phyloP scores from a whole-genome alignment of 2,888 invertebrate species.

The Dichetophora obliterata region DNA sequence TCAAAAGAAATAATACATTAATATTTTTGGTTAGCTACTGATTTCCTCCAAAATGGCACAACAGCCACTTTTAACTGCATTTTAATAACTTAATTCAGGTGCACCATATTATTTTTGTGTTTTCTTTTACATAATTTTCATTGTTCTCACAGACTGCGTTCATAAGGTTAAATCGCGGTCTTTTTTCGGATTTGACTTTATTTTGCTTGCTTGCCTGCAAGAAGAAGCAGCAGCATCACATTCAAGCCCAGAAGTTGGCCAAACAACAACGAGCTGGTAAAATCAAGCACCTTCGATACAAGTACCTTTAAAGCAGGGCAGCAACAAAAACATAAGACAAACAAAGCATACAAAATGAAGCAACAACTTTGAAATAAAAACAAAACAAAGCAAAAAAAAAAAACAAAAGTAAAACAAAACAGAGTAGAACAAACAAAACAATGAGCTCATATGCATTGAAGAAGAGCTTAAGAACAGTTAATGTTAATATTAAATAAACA shows the following conservation, averaged over 20 bases:
- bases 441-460: not conserved
- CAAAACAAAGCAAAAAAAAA: not conserved
- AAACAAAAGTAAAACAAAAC: not conserved
- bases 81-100: slow-evolving; percentile 34
- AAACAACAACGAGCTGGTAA: slow-evolving; percentile 3
- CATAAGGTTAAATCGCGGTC: slow-evolving; percentile 2
- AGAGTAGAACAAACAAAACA: slow-evolving; percentile 1
- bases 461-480: slow-evolving; percentile 31
- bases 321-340: slow-evolving; percentile 23
- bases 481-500: slow-evolving; percentile 36
- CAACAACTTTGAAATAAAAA: slow-evolving; percentile 8
- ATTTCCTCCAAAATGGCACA: not conserved
- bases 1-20: no score
- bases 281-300: not conserved
- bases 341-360: slow-evolving; percentile 24
- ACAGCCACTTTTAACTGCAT: slow-evolving; percentile 15
- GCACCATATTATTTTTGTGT: not conserved
- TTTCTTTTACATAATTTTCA: not conserved
- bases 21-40: no score
- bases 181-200: not conserved
- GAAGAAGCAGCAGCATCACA: not conserved
- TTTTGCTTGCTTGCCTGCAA: not conserved
- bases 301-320: not conserved
- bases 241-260: slow-evolving; percentile 25
- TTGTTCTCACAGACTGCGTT: not conserved